Evolutionary conservation across 2,113 vertebrate species (phyloP).

Genomic region (Poecilia latipinna): DNA sequence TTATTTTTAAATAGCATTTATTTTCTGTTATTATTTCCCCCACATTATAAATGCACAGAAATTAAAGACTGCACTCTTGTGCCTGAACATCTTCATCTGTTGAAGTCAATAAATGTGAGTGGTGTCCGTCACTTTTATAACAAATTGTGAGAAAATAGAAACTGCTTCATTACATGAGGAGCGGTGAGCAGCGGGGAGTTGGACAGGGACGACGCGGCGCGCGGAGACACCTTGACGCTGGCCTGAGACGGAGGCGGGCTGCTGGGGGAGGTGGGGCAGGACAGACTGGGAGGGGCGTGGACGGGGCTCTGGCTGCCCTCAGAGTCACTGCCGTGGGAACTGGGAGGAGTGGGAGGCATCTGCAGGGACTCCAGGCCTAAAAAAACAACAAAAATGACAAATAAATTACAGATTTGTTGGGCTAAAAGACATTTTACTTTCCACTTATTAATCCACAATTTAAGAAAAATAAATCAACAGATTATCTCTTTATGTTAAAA

Average conservation of each 20-base stretch:
- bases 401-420: neutral
- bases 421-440: neutral
- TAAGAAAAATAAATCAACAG: too few relatives aligned
- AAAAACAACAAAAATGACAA: neutral
- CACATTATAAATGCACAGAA: too few relatives aligned
- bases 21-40: too few relatives aligned
- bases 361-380: constrained; percentile 87
- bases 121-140: too few relatives aligned
- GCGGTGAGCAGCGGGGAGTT: constrained; percentile 97
- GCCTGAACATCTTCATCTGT: too few relatives aligned
- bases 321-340: constrained; percentile 94
- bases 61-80: too few relatives aligned
- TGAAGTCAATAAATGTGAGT: too few relatives aligned
- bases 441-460: too few relatives aligned
- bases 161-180: constrained; percentile 83
- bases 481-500: too few relatives aligned
- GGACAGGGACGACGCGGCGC: constrained; percentile 86
- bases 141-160: too few relatives aligned
- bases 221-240: constrained; percentile 78
- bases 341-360: constrained; percentile 96
- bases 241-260: constrained; percentile 83
- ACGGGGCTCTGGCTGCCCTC: constrained; percentile 94
- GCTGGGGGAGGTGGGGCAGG: constrained; percentile 84
- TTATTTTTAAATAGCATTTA: too few relatives aligned
- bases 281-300: constrained; percentile 80